phyloP scores from a whole-genome alignment of 2,797 vertebrate genomes.

The Megalops cyprinoides region DNA sequence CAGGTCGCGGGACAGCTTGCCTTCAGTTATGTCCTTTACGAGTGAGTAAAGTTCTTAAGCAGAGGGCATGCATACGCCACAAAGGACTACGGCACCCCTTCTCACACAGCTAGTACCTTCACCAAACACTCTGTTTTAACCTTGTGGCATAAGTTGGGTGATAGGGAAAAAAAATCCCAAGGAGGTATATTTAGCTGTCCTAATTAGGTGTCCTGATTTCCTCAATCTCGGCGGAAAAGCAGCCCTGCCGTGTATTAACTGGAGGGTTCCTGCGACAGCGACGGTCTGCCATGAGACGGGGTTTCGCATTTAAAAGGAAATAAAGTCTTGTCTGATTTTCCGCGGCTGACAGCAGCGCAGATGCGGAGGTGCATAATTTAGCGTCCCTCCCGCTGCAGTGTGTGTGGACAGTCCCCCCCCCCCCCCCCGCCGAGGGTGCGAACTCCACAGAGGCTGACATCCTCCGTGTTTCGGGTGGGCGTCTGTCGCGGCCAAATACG shows the following conservation, averaged over 20 bases:
- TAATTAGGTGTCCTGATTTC: slow-evolving; percentile 77
- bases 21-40: not conserved
- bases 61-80: not conserved
- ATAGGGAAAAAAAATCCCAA: slow-evolving; percentile 53
- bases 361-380: not conserved
- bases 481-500: not conserved
- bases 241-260: slow-evolving; percentile 3
- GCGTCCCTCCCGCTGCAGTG: not conserved
- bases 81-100: not conserved
- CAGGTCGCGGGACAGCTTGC: not conserved
- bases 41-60: too few species aligned
- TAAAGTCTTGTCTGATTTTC: slow-evolving; percentile 10
- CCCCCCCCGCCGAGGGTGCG: not conserved
- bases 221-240: slow-evolving; percentile 29
- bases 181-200: slow-evolving; percentile 78
- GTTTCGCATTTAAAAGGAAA: not conserved
- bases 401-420: not conserved
- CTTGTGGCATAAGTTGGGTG: slow-evolving; percentile 47
- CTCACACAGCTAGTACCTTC: not conserved
- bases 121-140: slow-evolving; percentile 51
- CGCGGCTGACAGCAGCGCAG: not conserved
- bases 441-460: not conserved
- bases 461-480: not conserved
- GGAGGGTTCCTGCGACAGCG: not conserved
- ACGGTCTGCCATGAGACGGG: not conserved